Conservation (phyloP, 2,113 vertebrate genomes). For the Orcinus orca region DNA sequence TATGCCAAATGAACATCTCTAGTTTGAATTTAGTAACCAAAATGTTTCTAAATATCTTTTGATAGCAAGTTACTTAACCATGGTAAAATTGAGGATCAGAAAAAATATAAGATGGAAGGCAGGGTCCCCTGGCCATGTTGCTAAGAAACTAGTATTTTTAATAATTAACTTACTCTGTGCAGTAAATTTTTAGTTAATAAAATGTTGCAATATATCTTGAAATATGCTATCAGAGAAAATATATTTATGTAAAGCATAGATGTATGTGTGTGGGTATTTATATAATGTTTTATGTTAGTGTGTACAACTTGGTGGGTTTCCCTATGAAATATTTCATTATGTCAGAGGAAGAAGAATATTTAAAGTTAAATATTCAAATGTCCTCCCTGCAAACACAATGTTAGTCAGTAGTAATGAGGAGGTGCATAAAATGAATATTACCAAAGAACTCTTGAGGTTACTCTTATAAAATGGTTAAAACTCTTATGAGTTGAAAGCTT, state of each 20-base stretch:
- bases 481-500: background rate
- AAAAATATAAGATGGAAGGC: background rate
- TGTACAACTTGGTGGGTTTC: background rate
- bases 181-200: background rate
- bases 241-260: background rate
- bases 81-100: conserved; percentile 18
- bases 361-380: background rate
- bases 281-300: background rate
- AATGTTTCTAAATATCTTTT: conserved; percentile 20
- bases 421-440: conserved; percentile 35
- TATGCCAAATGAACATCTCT: background rate
- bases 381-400: background rate
- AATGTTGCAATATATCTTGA: background rate
- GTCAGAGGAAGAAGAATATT: conserved; percentile 32
- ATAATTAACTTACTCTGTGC: conserved; percentile 29
- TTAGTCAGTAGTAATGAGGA: conserved; percentile 18
- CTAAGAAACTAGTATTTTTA: conserved; percentile 47
- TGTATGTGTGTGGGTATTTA: background rate
- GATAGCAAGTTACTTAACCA: background rate
- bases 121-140: background rate
- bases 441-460: background rate
- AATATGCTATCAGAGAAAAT: background rate
- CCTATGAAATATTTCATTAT: background rate
- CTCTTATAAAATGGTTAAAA: conserved; percentile 30
- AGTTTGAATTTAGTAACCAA: conserved; percentile 36